Evolutionary conservation across 1,140 invertebrate species (phyloP), one percentile per base, ranked within the genome.

Genomic region (Drosophila persimilis): DNA sequence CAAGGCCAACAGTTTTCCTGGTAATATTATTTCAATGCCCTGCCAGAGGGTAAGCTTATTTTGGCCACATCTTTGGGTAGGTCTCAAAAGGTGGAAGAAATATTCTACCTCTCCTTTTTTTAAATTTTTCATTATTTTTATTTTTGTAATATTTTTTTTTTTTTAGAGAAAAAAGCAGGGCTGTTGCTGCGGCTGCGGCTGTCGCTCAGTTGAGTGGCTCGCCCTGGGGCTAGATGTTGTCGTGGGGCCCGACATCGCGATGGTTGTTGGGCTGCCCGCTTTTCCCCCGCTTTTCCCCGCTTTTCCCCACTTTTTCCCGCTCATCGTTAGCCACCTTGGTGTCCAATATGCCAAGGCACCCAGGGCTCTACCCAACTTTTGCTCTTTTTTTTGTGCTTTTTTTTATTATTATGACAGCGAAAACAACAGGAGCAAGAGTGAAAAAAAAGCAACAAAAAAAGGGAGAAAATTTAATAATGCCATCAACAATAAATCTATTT

Each of bases 401-500:
- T 75, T 83, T 83, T 83, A 83, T 83, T 83, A 83, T 83, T 83
- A 79, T 83, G 80, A 84, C 80, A 84, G 79, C 65, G 48, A 48
- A 72, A 73, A 56, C 57, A 53, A 67, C 48, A 20, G 41, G 51
- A 62, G 65, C 59, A 45, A 53, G 66, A 15, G 41, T 8, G 17
- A 64, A 22, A 39, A 26, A 60, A 58, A 45, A 24, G 15, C 31
- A 71, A 53, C 17, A 77, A 57, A 64, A 63, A 58, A 65, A 26
- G 53, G 71, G 43, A 80, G 73, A 67, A 86, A 85, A 86, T 86
- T 85, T 86, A 85, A 85, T 85, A 85, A 85, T 85, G 81, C 81
- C 77, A 81, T 81, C 77, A 86, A 85, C 81, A 86, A 85, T 86
- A 85, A 85, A 85, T 85, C 81, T 86, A 85, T 86, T 85, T 85